phyloP scores from a whole-genome alignment of 2,888 invertebrate species.

The Thecophora atra region DNA sequence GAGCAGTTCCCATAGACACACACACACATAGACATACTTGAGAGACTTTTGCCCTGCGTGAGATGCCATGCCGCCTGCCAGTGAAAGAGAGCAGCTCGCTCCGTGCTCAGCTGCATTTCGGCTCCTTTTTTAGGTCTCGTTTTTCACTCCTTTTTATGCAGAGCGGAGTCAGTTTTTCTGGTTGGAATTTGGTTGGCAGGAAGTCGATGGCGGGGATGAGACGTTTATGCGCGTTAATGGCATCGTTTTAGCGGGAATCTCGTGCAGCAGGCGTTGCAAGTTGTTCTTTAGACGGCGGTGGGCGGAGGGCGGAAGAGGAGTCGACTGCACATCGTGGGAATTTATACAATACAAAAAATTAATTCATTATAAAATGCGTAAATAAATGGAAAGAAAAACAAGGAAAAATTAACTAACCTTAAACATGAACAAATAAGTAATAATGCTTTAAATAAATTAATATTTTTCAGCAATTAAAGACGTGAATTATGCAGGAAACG shows the following conservation, averaged over 20 bases:
- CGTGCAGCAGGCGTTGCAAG: too few relatives aligned
- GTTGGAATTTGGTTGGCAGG: neutral
- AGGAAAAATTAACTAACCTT: too few relatives aligned
- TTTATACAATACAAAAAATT: too few relatives aligned
- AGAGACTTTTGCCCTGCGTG: neutral
- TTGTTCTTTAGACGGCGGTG: too few relatives aligned
- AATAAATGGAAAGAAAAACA: too few relatives aligned
- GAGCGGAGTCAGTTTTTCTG: neutral
- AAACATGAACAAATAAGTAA: too few relatives aligned
- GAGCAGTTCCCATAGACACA: conserved; percentile 7
- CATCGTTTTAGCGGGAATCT: conserved; percentile 49
- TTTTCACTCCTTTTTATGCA: neutral
- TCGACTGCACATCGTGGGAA: too few relatives aligned
- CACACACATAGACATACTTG: neutral
- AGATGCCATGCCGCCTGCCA: neutral
- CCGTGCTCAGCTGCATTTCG: neutral
- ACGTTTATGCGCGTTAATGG: conserved; percentile 57
- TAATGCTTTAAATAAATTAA: too few relatives aligned
- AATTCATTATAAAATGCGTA: too few relatives aligned
- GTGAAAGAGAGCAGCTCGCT: neutral
- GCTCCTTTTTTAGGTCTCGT: neutral
- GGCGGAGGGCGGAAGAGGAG: too few relatives aligned
- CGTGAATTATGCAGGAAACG: too few relatives aligned
- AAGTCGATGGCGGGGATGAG: conserved; percentile 3
- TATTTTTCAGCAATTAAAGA: too few relatives aligned